phyloP scores from a whole-genome alignment of 2,113 vertebrate species.

The Hypomesus transpacificus region DNA sequence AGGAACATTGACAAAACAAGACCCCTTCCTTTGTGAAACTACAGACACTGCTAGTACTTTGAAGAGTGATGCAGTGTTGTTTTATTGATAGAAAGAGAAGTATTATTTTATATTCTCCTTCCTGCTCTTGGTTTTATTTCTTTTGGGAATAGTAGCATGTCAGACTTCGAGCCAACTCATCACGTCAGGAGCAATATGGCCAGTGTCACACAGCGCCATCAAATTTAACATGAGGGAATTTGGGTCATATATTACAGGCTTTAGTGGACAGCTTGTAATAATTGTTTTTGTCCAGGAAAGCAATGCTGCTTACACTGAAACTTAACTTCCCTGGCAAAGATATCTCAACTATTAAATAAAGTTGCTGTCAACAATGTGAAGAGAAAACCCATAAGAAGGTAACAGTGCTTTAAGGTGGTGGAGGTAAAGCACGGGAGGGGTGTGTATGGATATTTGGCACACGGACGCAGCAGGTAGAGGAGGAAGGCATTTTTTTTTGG shows the following conservation, averaged over 20 bases:
- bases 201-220: conserved; percentile 20
- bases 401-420: too few relatives aligned
- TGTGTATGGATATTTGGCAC: too few relatives aligned
- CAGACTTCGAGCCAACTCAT: conserved; percentile 27
- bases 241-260: conserved; percentile 22
- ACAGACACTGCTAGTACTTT: conserved; percentile 20
- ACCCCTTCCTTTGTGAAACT: conserved; percentile 10
- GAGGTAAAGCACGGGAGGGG: too few relatives aligned
- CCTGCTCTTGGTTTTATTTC: conserved; percentile 28
- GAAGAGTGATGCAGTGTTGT: conserved; percentile 20
- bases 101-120: conserved; percentile 3
- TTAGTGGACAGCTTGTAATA: conserved; percentile 11
- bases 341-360: too few relatives aligned
- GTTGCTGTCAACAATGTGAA: too few relatives aligned
- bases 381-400: too few relatives aligned
- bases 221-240: conserved; percentile 31
- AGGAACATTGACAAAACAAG: conserved; percentile 27
- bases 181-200: conserved; percentile 27
- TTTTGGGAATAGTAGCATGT: conserved; percentile 21
- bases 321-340: background rate
- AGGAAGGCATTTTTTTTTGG: too few relatives aligned
- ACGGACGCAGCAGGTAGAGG: too few relatives aligned
- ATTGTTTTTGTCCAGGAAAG: conserved; percentile 10
- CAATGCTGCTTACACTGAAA: background rate
- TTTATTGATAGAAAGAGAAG: conserved; percentile 23